Percentiles rank a stretch among this genome's conserved stretches.
These are phyloP conservation scores for Alca torda DNA, from an alignment of 2,797 vertebrate genomes.

Conservation along the genomic window DNA sequence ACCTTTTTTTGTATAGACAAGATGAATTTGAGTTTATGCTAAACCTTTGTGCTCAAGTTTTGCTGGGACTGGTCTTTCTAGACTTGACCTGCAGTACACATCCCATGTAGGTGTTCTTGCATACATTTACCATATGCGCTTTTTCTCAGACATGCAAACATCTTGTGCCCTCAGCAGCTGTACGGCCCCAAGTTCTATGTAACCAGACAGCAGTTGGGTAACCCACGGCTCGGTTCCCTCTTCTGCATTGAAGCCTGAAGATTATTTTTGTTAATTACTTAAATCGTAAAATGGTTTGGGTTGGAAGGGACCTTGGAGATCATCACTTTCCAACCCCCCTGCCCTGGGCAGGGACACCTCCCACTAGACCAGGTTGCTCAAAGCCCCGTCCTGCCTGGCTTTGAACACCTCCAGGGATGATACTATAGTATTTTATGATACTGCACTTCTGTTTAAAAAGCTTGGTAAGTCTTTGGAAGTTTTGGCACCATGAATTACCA, in stretches of 20 bases:
- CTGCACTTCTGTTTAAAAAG: not conserved
- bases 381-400: not conserved
- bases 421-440: not conserved
- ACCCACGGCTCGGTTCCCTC: not conserved
- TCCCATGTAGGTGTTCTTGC: not conserved
- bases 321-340: too few relatives aligned
- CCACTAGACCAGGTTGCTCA: not conserved
- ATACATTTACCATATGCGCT: fast-evolving
- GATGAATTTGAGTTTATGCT: not conserved
- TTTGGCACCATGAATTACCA: not conserved
- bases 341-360: not conserved
- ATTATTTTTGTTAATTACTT: not conserved
- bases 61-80: not conserved
- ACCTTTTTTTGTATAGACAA: not conserved
- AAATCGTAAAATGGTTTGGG: not conserved
- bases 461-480: not conserved
- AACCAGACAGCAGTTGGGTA: fast-evolving
- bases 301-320: not conserved
- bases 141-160: not conserved
- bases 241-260: not conserved
- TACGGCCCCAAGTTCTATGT: fast-evolving
- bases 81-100: not conserved
- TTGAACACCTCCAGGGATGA: not conserved
- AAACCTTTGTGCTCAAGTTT: not conserved
- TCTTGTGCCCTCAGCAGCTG: not conserved